Conservation (phyloP, 2,113 vertebrate genomes). For the Pyxicephalus adspersus region DNA sequence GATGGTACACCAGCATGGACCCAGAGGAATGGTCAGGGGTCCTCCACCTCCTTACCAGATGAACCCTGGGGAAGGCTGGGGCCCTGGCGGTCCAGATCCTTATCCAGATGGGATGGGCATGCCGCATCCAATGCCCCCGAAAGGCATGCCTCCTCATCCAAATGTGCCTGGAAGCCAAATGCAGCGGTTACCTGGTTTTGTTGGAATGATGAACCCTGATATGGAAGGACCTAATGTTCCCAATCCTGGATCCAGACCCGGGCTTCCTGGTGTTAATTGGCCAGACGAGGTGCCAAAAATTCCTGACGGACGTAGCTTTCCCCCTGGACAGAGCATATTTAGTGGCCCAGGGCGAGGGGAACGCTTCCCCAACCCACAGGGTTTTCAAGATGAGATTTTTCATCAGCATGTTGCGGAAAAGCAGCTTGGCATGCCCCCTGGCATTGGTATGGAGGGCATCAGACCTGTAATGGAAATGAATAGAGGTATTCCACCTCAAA, state of each 20-base stretch:
- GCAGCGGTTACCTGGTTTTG: slow-evolving; percentile 91
- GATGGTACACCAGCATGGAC: slow-evolving; percentile 95
- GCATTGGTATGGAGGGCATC: slow-evolving; percentile 84
- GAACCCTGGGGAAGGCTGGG: slow-evolving; percentile 92
- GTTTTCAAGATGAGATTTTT: slow-evolving; percentile 92
- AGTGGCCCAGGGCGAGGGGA: slow-evolving; percentile 92
- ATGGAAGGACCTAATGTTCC: slow-evolving; percentile 87
- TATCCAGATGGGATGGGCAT: slow-evolving; percentile 89
- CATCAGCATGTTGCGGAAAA: slow-evolving; percentile 93
- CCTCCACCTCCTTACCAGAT: slow-evolving; percentile 96
- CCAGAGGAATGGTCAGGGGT: slow-evolving; percentile 89
- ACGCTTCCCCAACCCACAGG: slow-evolving; percentile 92
- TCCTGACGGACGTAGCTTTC: slow-evolving; percentile 89
- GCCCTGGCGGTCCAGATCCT: slow-evolving; percentile 83
- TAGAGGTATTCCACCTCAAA: slow-evolving; percentile 90
- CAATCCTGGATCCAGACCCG: slow-evolving; percentile 80
- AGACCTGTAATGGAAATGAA: slow-evolving; percentile 84
- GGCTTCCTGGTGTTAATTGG: slow-evolving; percentile 88
- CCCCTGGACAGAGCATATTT: slow-evolving; percentile 90
- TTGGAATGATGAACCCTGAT: slow-evolving; percentile 95
- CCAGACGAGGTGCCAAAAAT: slow-evolving; percentile 96
- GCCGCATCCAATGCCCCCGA: slow-evolving; percentile 83
- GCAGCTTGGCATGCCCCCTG: slow-evolving; percentile 88
- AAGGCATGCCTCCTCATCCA: slow-evolving; percentile 89
- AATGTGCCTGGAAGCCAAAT: slow-evolving; percentile 78